Evolutionary conservation across 1,140 invertebrate species (phyloP), one percentile per base, ranked within the genome.

Genomic region (Drosophila nasuta): DNA sequence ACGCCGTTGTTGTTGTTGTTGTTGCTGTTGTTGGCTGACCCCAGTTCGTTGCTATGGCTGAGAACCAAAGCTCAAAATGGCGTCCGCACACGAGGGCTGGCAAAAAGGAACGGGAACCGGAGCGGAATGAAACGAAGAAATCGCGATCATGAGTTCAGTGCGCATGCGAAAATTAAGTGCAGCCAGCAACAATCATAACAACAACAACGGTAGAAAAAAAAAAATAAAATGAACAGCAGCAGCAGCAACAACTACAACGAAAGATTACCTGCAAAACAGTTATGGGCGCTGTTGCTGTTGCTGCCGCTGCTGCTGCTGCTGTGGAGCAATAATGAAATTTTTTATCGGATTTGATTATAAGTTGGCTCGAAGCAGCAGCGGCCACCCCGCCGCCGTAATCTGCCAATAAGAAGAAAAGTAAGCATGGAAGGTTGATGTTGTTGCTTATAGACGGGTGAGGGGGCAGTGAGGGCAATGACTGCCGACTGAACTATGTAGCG

Each of bases 331-430:
- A 89, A 89, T 89, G 85, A 89, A 89, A 89, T 89, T 89, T 89
- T 89, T 89, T 89, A 89, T 89, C 85, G 85, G 85, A 89, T 89
- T 89, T 89, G 85, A 89, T 89, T 89, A 89, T 89, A 89, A 89
- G 85, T 81, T 89, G 83, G 76, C 73, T 57, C 69, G 74, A 46
- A 70, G 60, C 48, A 52, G 38, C 49, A 0, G 4, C 10, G 15
- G 6, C 81, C 80, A 78, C 78, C 75, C 68, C 85, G 59, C 81
- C 72, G 68, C 65, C 81, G 85, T 89, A 89, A 89, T 89, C 85
- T 89, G 85, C 85, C 85, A 89, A 89, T 89, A 89, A 89, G 85
- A 89, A 89, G 83, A 87, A 88, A 87, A 83, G 83, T 87, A 83
- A 87, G 83, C 73, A 82, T 63, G 79, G 72, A 82, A 51, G 48